Base-by-base conservation (phyloP, 1,140 invertebrate genomes). In the Lysiphlebus fabarum region DNA sequence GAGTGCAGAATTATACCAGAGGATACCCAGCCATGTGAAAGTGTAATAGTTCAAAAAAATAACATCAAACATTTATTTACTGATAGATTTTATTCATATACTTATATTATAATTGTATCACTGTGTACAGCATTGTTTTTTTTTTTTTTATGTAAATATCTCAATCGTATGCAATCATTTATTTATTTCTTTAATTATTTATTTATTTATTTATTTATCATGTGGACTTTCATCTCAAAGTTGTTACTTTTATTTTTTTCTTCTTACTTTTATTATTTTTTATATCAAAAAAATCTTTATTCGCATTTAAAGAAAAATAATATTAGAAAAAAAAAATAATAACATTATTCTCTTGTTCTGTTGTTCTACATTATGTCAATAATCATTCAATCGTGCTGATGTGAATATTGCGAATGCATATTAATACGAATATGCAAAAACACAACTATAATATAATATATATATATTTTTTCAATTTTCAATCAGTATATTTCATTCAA, bases 21-120 rank as follows among this genome's bases (percentile, higher is more conserved):
- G 70, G 70, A 74, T 74, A 72, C 72, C 17, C 71, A 74, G 65
- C 65, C 66, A 68, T 62, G 34, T 65, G 17, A 17, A 17, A 17
- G 17, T 17, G 17, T 17, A 17, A 17, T 17, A 17, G 17, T 17
- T 51, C 26, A 65, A 10, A 57, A 55, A 58, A 55, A 48, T n/a
- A 56, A 42, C 64, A 63, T 64, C 54, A 65, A 67, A 71, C 53
- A 59, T 58, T 56, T 66, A 61, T 78, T 80, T 59, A 59, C 77
- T 79, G 79, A 81, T 81, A 77, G 76, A 78, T 81, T 80, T 79
- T 80, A 78, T 80, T 79, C 74, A 80, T 79, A 77, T 78, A 75
- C 78, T 79, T 80, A 79, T 78, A 77, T 79, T 76, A 78, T 79
- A 80, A 78, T 79, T 77, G 75, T 80, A 79, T 80, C 77, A 80